Percentiles rank a stretch among this genome's conserved stretches.
Evolutionary conservation across 2,113 vertebrate species (phyloP).

Genomic region (Myanophis thanlyinensis): DNA sequence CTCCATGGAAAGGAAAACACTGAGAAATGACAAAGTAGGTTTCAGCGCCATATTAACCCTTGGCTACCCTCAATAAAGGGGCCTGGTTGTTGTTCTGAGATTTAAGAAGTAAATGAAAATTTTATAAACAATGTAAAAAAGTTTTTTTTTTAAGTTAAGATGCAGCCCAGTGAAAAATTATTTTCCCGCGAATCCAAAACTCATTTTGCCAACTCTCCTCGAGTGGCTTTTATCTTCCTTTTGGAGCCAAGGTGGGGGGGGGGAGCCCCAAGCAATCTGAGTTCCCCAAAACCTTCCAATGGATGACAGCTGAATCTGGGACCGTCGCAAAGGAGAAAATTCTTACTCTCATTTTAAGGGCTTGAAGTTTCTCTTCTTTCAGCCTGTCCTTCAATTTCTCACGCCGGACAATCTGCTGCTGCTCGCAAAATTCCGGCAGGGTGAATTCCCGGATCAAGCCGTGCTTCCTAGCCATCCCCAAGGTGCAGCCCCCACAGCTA

Average conservation of each 20-base stretch:
- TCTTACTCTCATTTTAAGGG: slow-evolving; percentile 81
- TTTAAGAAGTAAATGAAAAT: background rate
- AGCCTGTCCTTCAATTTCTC: slow-evolving; percentile 84
- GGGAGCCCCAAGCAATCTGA: background rate
- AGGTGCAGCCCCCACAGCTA: slow-evolving; percentile 91
- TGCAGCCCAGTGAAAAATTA: background rate
- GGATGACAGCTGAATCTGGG: background rate
- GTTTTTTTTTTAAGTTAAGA: background rate
- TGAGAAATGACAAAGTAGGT: background rate
- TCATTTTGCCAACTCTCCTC: background rate
- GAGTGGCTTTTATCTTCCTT: background rate
- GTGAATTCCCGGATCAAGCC: slow-evolving; percentile 81
- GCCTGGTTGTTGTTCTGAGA: background rate
- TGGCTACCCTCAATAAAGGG: background rate
- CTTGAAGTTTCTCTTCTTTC: slow-evolving; percentile 88
- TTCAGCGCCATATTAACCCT: background rate
- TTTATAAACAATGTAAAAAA: background rate
- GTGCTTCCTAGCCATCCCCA: slow-evolving; percentile 90
- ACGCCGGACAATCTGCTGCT: slow-evolving; percentile 77
- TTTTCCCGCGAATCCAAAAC: background rate
- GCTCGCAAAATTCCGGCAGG: slow-evolving; percentile 83
- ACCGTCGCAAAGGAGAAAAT: background rate
- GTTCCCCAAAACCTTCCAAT: background rate
- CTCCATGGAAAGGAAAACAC: background rate
- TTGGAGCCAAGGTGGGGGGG: background rate